Percentiles rank a stretch among this genome's conserved stretches.
Evolutionary conservation across 2,888 invertebrate species (phyloP).

Genomic region (Sacculina carcini): DNA sequence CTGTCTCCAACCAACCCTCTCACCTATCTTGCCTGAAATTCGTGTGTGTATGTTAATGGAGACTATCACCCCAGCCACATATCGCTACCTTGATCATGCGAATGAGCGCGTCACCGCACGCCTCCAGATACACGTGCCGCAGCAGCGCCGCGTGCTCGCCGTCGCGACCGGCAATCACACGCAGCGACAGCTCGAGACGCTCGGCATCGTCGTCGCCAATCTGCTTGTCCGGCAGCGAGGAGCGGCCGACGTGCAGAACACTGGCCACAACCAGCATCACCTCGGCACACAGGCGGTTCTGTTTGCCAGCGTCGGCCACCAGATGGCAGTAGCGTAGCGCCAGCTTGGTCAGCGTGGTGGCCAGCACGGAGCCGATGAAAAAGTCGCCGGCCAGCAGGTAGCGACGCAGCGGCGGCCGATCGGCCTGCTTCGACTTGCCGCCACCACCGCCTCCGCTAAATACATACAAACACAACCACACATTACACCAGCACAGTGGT

Average conservation of each 20-base stretch:
- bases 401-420: conserved; percentile 50
- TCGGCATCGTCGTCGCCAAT: conserved; percentile 92
- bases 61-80: too few species aligned
- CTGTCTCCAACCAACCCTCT: too few species aligned
- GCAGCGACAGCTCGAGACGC: conserved; percentile 38
- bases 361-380: conserved; percentile 75
- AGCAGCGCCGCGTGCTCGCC: too few species aligned
- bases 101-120: background rate
- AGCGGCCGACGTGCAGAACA: conserved; percentile 60
- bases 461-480: too few species aligned
- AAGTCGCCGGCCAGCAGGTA: conserved; percentile 85
- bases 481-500: too few species aligned
- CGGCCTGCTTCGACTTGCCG: conserved; percentile 31
- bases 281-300: conserved; percentile 40
- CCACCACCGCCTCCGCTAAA: conserved; percentile 11
- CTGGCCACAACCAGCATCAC: conserved; percentile 68
- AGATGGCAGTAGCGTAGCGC: conserved; percentile 30
- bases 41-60: too few species aligned
- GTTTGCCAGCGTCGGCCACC: conserved; percentile 18
- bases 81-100: background rate
- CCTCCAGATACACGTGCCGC: background rate
- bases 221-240: conserved; percentile 28
- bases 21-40: too few species aligned
- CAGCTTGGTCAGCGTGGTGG: conserved; percentile 70
- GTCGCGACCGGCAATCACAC: conserved; percentile 22